Evolutionary conservation across 1,140 invertebrate genomes (phyloP).

Genomic region (Epicauta chinensis): DNA sequence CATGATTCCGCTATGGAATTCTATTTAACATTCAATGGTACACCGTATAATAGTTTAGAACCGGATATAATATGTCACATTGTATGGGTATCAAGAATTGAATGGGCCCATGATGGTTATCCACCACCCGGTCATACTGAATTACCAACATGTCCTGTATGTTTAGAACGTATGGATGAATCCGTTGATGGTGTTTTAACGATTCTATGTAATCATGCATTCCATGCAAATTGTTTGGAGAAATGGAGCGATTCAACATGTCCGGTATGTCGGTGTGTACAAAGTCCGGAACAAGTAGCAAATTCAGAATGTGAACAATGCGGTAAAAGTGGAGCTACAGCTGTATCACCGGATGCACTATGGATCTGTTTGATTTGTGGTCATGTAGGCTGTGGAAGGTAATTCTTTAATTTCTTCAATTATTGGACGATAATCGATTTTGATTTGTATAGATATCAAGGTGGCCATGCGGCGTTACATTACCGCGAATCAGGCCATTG

Average conservation of each 20-base stretch:
- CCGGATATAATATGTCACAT: conserved; percentile 83
- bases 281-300: conserved; percentile 76
- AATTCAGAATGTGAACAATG: conserved; percentile 40
- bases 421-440: conserved; percentile 2
- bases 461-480: conserved; percentile 71
- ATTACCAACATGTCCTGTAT: conserved; percentile 96
- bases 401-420: conserved; percentile 16
- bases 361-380: conserved; percentile 99
- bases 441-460: conserved; percentile 39
- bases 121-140: conserved; percentile 78
- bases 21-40: conserved; percentile 88
- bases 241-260: conserved; percentile 95
- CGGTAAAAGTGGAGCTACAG: conserved; percentile 22
- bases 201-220: conserved; percentile 97
- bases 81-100: conserved; percentile 91
- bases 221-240: conserved; percentile 89
- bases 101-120: conserved; percentile 67
- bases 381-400: conserved; percentile 89
- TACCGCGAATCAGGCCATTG: conserved; percentile 94
- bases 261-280: conserved; percentile 66
- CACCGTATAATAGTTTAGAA: conserved; percentile 89
- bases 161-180: conserved; percentile 96
- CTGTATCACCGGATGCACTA: conserved; percentile 61
- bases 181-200: conserved; percentile 95
- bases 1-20: conserved; percentile 83